phyloP scores from a whole-genome alignment of 1,140 invertebrate species.

The Microplitis mediator region DNA sequence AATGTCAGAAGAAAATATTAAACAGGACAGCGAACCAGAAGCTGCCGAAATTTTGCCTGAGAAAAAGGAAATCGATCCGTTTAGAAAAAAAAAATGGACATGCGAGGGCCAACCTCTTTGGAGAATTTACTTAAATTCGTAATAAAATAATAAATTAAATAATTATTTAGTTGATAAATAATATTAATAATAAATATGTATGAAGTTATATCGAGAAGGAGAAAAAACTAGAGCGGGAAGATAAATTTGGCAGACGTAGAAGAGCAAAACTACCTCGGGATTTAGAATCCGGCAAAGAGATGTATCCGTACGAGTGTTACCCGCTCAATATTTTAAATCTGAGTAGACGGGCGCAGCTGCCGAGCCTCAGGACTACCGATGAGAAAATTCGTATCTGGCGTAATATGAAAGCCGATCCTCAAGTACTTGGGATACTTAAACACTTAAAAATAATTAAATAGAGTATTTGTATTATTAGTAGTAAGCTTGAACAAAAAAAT shows the following conservation, averaged over 20 bases:
- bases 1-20: too few relatives aligned
- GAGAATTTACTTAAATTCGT: constrained; percentile 41
- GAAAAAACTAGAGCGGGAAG: constrained; percentile 25
- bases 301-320: constrained; percentile 29
- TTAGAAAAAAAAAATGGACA: constrained; percentile 24
- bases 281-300: constrained; percentile 27
- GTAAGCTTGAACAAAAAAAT: neutral
- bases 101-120: constrained; percentile 34
- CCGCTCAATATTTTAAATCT: constrained; percentile 40
- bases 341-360: constrained; percentile 6
- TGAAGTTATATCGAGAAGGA: constrained; percentile 37
- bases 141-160: constrained; percentile 12
- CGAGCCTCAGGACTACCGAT: constrained; percentile 8
- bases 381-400: constrained; percentile 41
- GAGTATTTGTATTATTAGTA: neutral
- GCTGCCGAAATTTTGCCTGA: neutral
- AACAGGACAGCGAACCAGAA: neutral
- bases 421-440: constrained; percentile 2
- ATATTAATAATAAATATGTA: neutral
- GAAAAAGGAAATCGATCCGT: constrained; percentile 18
- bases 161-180: neutral
- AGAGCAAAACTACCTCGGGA: constrained; percentile 21
- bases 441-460: neutral
- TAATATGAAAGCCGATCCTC: constrained; percentile 34
- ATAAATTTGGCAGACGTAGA: constrained; percentile 34